A percentile compares a stretch with the other conserved stretches of the same genome.
These are phyloP conservation scores for Siniperca chuatsi DNA, from an alignment of 2,113 vertebrate genomes.

Conservation along the genomic window DNA sequence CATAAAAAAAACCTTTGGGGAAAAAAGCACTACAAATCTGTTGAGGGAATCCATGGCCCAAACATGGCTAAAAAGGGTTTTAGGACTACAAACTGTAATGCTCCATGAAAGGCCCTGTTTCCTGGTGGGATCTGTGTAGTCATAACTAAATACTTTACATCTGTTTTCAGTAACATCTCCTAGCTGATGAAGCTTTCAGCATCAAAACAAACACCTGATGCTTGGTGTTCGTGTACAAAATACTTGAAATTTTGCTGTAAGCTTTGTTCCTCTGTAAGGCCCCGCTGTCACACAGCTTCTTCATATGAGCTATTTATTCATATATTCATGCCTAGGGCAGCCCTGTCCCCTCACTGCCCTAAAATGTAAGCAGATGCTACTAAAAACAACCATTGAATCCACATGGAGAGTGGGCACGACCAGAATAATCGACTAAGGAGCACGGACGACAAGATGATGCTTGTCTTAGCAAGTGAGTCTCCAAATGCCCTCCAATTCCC, in stretches of 20 bases:
- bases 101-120: constrained; percentile 13
- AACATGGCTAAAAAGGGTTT: not conserved
- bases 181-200: constrained; percentile 33
- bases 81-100: not conserved
- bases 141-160: not conserved
- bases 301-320: constrained; percentile 68
- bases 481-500: constrained; percentile 40
- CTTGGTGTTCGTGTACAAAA: not conserved
- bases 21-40: not conserved
- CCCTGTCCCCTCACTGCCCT: constrained; percentile 60
- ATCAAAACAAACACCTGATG: constrained; percentile 29
- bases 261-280: constrained; percentile 37
- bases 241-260: constrained; percentile 24
- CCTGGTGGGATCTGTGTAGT: not conserved
- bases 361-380: constrained; percentile 73
- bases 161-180: constrained; percentile 12
- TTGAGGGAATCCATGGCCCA: not conserved
- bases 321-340: constrained; percentile 69
- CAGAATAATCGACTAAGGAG: constrained; percentile 39
- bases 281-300: constrained; percentile 46
- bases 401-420: constrained; percentile 36
- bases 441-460: constrained; percentile 55
- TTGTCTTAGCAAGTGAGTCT: constrained; percentile 65
- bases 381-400: constrained; percentile 60
- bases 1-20: constrained; percentile 9